phyloP scores from a whole-genome alignment of 2,113 vertebrate species.

The Ciconia stormi region DNA sequence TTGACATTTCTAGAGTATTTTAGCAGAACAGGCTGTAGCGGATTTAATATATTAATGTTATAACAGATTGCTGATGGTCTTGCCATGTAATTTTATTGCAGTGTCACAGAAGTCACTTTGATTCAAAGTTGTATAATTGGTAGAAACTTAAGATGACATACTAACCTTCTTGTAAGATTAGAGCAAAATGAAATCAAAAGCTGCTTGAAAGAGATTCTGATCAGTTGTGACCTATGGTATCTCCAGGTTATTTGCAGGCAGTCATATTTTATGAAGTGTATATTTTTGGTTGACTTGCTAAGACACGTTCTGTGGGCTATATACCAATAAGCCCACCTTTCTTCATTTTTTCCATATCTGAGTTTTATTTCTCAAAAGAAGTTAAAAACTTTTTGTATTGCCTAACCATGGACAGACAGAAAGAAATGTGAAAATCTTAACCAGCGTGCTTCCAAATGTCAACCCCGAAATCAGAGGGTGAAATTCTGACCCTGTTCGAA shows the following conservation, averaged over 20 bases:
- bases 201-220: neutral
- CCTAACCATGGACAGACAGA: neutral
- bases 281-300: neutral
- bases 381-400: neutral
- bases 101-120: neutral
- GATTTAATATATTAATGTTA: neutral
- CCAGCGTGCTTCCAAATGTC: neutral
- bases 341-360: neutral
- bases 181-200: neutral
- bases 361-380: neutral
- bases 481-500: neutral
- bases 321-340: neutral
- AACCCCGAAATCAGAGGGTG: neutral
- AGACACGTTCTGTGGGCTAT: neutral
- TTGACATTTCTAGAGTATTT: neutral
- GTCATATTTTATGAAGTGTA: fast-evolving
- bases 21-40: neutral
- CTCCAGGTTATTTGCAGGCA: neutral
- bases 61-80: neutral
- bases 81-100: neutral
- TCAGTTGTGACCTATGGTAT: neutral
- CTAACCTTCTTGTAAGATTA: neutral
- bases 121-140: neutral
- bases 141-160: neutral
- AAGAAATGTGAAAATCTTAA: neutral